Evolutionary conservation across 2,888 invertebrate genomes (phyloP).

Genomic region (Axea sp.): DNA sequence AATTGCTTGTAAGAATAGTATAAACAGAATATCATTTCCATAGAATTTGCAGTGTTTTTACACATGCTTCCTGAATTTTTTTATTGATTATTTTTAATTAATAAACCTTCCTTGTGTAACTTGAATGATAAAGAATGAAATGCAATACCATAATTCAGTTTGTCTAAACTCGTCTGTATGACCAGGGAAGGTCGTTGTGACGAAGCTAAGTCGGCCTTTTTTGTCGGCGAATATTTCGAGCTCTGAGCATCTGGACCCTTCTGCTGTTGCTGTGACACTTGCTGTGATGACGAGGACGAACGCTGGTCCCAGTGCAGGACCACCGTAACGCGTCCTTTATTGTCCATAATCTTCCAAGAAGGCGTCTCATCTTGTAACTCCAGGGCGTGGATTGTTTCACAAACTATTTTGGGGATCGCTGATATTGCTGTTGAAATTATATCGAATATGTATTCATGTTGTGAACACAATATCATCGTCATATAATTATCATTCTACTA

Average conservation of each 20-base stretch:
- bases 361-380: conserved; percentile 98
- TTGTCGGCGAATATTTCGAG: conserved; percentile 82
- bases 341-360: conserved; percentile 99
- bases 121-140: conserved; percentile 38
- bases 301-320: conserved; percentile 98
- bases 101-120: conserved; percentile 13
- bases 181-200: conserved; percentile 86
- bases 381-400: conserved; percentile 97
- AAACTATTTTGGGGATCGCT: conserved; percentile 97
- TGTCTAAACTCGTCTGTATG: conserved; percentile 88
- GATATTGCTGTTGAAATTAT: conserved; percentile 87
- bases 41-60: too few species aligned
- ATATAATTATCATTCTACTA: conserved; percentile 43
- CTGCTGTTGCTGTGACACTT: conserved; percentile 81
- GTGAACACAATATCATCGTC: conserved; percentile 31
- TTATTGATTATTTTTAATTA: background rate
- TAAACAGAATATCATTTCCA: too few species aligned
- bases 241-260: conserved; percentile 80
- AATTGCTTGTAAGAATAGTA: too few species aligned
- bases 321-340: conserved; percentile 97
- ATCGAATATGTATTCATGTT: conserved; percentile 56
- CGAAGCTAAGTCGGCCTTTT: conserved; percentile 79
- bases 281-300: conserved; percentile 81
- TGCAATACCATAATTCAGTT: conserved; percentile 78
- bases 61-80: background rate